Evolutionary conservation across 2,797 vertebrate genomes (phyloP).

Genomic region (Gymnoscopelus microlampas): DNA sequence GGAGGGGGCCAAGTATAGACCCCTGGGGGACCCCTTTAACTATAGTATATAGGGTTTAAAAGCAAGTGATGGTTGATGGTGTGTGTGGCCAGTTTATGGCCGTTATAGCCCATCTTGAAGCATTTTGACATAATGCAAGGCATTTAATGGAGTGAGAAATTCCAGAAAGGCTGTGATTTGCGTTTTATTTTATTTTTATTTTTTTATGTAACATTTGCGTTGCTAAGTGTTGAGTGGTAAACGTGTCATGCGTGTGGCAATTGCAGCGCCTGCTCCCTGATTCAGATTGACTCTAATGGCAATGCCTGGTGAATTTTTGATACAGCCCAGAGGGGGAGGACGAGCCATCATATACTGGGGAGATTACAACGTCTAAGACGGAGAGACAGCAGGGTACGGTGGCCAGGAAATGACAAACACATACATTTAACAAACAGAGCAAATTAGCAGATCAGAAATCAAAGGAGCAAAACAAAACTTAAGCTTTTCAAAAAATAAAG

Average conservation of each 20-base stretch:
- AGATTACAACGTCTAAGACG: constrained; percentile 75
- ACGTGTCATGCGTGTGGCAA: constrained; percentile 47
- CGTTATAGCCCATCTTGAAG: neutral
- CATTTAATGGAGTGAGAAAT: constrained; percentile 22
- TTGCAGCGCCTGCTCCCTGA: constrained; percentile 75
- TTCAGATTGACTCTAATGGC: constrained; percentile 91
- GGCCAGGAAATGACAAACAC: too few species aligned
- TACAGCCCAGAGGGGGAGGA: constrained; percentile 86
- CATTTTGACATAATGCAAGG: neutral
- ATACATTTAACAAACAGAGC: too few species aligned
- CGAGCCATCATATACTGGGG: constrained; percentile 76
- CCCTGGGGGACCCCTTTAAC: too few species aligned
- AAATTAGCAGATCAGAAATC: too few species aligned
- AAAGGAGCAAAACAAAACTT: too few species aligned
- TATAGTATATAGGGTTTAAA: too few species aligned
- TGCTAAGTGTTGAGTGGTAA: constrained; percentile 61
- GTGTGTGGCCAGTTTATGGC: neutral
- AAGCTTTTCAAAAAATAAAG: too few species aligned
- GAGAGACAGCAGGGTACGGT: constrained; percentile 13
- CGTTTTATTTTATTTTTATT: constrained; percentile 45
- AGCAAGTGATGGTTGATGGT: constrained; percentile 24
- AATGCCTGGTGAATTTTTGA: constrained; percentile 93
- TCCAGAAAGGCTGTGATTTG: constrained; percentile 59
- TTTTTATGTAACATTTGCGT: constrained; percentile 69
- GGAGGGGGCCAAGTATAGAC: too few species aligned